Conservation (phyloP, 2,888 invertebrate species). For the Drosophila leonis region DNA sequence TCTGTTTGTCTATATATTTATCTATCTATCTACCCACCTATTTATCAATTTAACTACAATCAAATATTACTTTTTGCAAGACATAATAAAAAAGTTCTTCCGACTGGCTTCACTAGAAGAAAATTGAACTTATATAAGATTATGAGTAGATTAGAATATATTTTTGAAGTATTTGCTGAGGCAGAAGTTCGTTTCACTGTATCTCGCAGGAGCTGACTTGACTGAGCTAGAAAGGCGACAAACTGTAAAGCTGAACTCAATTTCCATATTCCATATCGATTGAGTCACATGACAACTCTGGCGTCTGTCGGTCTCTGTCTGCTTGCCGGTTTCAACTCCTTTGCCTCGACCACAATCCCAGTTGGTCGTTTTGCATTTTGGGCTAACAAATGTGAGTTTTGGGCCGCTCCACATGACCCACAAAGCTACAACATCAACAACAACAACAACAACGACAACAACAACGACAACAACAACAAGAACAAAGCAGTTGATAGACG, state of each 20-base stretch:
- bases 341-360: constrained; percentile 36
- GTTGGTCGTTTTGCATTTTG: constrained; percentile 64
- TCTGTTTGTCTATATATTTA: background rate
- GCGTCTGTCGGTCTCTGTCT: constrained; percentile 7
- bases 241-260: constrained; percentile 4
- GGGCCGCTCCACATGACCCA: constrained; percentile 50
- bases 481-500: constrained; percentile 49
- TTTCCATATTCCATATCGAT: constrained; percentile 17
- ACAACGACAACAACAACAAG: constrained; percentile 9
- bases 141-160: background rate
- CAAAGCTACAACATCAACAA: constrained; percentile 26
- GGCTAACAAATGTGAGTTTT: constrained; percentile 54
- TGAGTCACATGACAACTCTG: constrained; percentile 32
- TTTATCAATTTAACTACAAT: no score
- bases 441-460: constrained; percentile 7
- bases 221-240: background rate
- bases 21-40: background rate
- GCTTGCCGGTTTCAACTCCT: background rate
- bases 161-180: background rate
- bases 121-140: background rate
- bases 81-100: no score
- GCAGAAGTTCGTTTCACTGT: background rate
- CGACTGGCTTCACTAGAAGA: no score
- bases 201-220: background rate
- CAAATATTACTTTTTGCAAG: no score